Base-by-base conservation (phyloP, 1,140 invertebrate genomes). In the Hydropsyche tenuis region DNA sequence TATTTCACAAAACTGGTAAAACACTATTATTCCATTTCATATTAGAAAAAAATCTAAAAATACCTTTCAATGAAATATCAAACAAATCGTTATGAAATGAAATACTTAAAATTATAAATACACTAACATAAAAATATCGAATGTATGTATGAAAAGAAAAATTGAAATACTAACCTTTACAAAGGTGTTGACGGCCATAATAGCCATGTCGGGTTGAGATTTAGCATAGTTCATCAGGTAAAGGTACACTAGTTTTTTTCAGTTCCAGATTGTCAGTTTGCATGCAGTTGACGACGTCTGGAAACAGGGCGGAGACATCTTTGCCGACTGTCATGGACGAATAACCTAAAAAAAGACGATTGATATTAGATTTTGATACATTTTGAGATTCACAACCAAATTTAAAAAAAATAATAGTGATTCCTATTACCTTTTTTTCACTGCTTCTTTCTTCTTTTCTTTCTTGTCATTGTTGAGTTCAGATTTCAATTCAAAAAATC, bases 181-280 rank as follows among this genome's bases (percentile, higher is more conserved):
- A 89, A 99, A 99, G 22, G 98, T 99, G 87, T 99, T 99, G 30
- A 99, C 98, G 43, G 98, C 98, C 97, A 99, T 99, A 72, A 99
- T 99, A 65, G 98, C 98, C 94, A 99, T 97, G 82, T 99, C 98
- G 9, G 98, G 98, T 84, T 99, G 98, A 78, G 96, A 99, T 84
- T 99, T 99, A 64, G 98, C 98, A 87, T 99, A 99, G 84, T 99
- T 99, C 98, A 99, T 99, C 69, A 99, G 85, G 83, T 99, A 99
- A 18, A 99, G 87, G 82, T 99, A 99, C 0, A 99, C 98, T 45
- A 99, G 87, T 81, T 99, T 99, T n/a, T 87, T 99, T 99, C 77
- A 99, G 84, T 85, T 99, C 98, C 81, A 99, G 87, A 86, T 99
- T 99, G 82, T 99, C 98, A 7, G 98, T 99, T 85, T 99, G 98